Evolutionary conservation across 2,888 invertebrate genomes (phyloP).

Genomic region (Mimumesa dahlbomi): DNA sequence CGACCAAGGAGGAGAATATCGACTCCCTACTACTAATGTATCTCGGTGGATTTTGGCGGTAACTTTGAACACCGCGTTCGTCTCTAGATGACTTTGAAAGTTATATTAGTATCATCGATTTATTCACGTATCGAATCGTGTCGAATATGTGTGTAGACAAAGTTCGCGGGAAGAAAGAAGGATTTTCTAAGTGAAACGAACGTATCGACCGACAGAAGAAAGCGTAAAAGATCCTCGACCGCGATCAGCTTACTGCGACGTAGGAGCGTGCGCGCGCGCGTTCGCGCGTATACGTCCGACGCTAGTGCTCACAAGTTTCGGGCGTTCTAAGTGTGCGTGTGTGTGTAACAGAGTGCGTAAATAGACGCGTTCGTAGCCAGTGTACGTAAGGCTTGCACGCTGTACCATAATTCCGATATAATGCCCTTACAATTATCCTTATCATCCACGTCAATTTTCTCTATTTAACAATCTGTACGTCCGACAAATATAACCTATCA

Average conservation of each 20-base stretch:
- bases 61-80: conserved; percentile 41
- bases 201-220: conserved; percentile 23
- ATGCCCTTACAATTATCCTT: background rate
- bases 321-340: background rate
- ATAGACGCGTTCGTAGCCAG: background rate
- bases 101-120: too few relatives aligned
- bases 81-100: background rate
- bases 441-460: background rate
- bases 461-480: background rate
- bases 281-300: conserved; percentile 18
- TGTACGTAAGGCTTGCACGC: background rate
- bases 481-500: too few relatives aligned
- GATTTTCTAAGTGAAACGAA: background rate
- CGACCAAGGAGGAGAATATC: conserved; percentile 7
- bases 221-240: conserved; percentile 14
- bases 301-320: background rate
- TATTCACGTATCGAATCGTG: accelerated
- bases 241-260: conserved; percentile 14
- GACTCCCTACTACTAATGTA: conserved; percentile 5
- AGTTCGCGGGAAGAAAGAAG: background rate
- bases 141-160: too few relatives aligned
- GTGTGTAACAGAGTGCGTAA: background rate
- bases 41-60: conserved; percentile 44
- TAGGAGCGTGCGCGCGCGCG: conserved; percentile 40
- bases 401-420: background rate